Conservation (phyloP, 2,888 invertebrate genomes). For the Xestia ashworthii region DNA sequence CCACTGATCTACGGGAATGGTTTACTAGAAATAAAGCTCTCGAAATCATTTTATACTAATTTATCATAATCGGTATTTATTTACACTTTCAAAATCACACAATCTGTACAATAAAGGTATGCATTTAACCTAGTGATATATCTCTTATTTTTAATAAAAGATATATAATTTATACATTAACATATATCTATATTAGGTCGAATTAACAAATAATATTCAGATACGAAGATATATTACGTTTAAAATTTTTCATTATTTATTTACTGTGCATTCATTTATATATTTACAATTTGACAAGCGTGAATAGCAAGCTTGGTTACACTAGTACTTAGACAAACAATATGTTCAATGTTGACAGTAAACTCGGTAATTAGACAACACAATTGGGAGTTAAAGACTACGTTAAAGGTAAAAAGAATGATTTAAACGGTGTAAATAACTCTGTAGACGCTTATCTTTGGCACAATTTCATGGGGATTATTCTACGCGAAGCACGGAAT, state of each 20-base stretch:
- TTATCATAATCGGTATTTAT: constrained; percentile 84
- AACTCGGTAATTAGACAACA: constrained; percentile 61
- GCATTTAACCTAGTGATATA: constrained; percentile 79
- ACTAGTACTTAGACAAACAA: constrained; percentile 66
- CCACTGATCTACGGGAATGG: neutral
- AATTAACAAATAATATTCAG: constrained; percentile 79
- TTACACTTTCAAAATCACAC: constrained; percentile 86
- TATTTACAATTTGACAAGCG: constrained; percentile 88
- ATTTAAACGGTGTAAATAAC: constrained; percentile 45
- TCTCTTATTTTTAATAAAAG: constrained; percentile 87
- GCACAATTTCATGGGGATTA: constrained; percentile 79
- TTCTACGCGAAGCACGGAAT: constrained; percentile 77
- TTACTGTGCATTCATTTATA: constrained; percentile 83
- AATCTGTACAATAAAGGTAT: constrained; percentile 84
- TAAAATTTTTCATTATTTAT: constrained; percentile 74
- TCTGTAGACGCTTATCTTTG: constrained; percentile 73
- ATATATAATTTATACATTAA: constrained; percentile 74
- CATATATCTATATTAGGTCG: constrained; percentile 81
- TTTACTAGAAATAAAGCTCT: constrained; percentile 45
- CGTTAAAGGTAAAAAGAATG: constrained; percentile 50
- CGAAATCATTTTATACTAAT: constrained; percentile 84
- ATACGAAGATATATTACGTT: constrained; percentile 76
- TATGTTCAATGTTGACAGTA: constrained; percentile 57
- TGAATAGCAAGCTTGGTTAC: constrained; percentile 86
- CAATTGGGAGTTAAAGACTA: constrained; percentile 56